Percentiles rank a stretch among this genome's conserved stretches.
Conservation (phyloP, 2,797 vertebrate species). For the Tarsius wallacei region DNA sequence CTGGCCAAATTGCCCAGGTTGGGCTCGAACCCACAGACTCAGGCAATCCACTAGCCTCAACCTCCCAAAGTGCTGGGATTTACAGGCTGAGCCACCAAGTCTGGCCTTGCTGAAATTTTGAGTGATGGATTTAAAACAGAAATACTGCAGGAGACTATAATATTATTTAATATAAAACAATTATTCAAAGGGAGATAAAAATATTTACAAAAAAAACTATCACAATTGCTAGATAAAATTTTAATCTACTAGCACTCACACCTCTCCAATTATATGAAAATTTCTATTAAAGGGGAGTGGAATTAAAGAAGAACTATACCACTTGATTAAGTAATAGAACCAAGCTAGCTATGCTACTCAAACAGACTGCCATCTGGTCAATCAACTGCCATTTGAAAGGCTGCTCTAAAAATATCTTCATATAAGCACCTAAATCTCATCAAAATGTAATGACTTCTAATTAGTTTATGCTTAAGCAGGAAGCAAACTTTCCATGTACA, state of each 20-base stretch:
- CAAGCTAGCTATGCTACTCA: constrained; percentile 70
- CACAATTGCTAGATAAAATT: constrained; percentile 13
- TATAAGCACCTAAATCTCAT: constrained; percentile 28
- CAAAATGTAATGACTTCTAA: constrained; percentile 67
- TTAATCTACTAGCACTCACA: constrained; percentile 14
- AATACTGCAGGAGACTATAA: not conserved
- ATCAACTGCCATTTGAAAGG: constrained; percentile 73
- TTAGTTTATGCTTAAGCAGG: constrained; percentile 51
- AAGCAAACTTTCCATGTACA: constrained; percentile 60
- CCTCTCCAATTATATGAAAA: constrained; percentile 12
- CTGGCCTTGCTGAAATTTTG: not conserved
- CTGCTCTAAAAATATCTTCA: constrained; percentile 66
- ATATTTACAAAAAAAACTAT: constrained; percentile 17
- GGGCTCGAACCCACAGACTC: too few species aligned
- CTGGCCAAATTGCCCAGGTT: too few species aligned
- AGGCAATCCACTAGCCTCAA: too few species aligned
- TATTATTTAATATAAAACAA: constrained; percentile 38
- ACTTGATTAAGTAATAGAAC: constrained; percentile 45
- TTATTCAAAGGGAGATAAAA: not conserved
- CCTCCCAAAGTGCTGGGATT: too few species aligned
- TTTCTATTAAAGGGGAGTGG: not conserved
- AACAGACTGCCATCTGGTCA: constrained; percentile 68
- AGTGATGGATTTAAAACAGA: constrained; percentile 29
- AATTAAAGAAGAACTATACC: constrained; percentile 55
- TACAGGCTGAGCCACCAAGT: too few species aligned